Conservation (phyloP, 1,140 invertebrate species). For the Ips nitidus region DNA sequence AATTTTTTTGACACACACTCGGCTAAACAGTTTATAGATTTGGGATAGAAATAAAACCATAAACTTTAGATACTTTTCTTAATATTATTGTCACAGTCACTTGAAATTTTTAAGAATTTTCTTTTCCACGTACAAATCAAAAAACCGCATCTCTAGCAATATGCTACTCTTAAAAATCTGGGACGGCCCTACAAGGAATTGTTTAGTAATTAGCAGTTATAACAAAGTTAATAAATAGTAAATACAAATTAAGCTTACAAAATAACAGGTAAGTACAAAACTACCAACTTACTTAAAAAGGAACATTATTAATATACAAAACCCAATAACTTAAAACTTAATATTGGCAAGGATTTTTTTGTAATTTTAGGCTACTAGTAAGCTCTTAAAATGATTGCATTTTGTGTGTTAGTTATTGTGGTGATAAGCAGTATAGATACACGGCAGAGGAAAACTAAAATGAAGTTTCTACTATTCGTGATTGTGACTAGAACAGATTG, state of each 20-base stretch:
- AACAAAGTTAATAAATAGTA: not conserved
- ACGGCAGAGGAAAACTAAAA: no score
- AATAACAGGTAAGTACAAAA: no score
- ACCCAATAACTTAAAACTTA: not conserved
- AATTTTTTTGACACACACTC: no score
- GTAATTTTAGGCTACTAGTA: not conserved
- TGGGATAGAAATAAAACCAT: no score
- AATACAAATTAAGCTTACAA: not conserved
- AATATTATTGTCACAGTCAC: constrained; percentile 21
- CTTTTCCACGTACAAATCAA: not conserved
- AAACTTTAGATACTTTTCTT: not conserved
- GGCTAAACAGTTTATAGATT: no score
- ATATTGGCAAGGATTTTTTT: constrained; percentile 3
- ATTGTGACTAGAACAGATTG: constrained; percentile 11
- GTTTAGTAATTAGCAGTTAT: not conserved
- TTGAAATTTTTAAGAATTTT: constrained; percentile 6
- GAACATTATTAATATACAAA: no score
- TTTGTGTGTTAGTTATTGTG: not conserved
- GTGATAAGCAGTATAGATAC: no score
- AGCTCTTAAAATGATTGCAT: constrained; percentile 11
- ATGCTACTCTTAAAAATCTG: not conserved
- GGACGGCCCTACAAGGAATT: not conserved
- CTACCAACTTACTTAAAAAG: no score
- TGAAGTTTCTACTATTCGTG: not conserved
- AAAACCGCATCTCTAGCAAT: not conserved